A percentile compares a stretch with the other conserved stretches of the same genome.
Evolutionary conservation across 1,140 invertebrate species (phyloP).

Genomic region (Drosophila nannoptera): DNA sequence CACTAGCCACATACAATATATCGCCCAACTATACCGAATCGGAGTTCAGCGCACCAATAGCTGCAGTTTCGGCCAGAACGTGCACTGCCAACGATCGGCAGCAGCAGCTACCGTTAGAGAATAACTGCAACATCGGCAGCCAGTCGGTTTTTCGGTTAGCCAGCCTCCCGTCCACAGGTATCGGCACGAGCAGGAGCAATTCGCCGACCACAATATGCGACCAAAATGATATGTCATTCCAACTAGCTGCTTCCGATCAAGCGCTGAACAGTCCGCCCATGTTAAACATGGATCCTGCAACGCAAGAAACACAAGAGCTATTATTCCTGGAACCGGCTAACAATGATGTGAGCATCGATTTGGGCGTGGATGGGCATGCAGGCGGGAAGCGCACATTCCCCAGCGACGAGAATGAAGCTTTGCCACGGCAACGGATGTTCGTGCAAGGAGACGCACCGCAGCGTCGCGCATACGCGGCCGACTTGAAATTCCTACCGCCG

Average conservation of each 20-base stretch:
- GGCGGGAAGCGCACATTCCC: background rate
- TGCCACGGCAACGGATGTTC: slow-evolving; percentile 8
- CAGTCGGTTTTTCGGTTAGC: slow-evolving; percentile 56
- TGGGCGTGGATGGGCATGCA: background rate
- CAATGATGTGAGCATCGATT: background rate
- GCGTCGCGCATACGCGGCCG: slow-evolving; percentile 1
- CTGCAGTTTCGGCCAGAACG: background rate
- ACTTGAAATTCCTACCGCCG: slow-evolving; percentile 50
- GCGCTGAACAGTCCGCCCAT: slow-evolving; percentile 14
- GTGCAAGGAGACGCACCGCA: background rate
- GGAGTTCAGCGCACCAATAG: background rate
- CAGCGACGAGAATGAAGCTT: background rate
- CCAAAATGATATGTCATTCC: background rate
- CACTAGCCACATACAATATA: background rate
- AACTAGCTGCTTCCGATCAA: background rate
- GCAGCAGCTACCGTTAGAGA: background rate
- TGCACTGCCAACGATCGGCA: background rate
- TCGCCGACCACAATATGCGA: slow-evolving; percentile 4
- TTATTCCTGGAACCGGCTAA: background rate
- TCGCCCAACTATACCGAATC: background rate
- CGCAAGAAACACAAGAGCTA: background rate
- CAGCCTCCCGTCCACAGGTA: slow-evolving; percentile 37
- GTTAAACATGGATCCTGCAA: slow-evolving; percentile 40
- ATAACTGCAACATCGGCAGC: background rate
- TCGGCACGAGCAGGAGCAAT: slow-evolving; percentile 21